These are phyloP conservation scores for Pangasianodon gigas DNA, from an alignment of 2,113 vertebrate genomes.

Conservation along the genomic window DNA sequence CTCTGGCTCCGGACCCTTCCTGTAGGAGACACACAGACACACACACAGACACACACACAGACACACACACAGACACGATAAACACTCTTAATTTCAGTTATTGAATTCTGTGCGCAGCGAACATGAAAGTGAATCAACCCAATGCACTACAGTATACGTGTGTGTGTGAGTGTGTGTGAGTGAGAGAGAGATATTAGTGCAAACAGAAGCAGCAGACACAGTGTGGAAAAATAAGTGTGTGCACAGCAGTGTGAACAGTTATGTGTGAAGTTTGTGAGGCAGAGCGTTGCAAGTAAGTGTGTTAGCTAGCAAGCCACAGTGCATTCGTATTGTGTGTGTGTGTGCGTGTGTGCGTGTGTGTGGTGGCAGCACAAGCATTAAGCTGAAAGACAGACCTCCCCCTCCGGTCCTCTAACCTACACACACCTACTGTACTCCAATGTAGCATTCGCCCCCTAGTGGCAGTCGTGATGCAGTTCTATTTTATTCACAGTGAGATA, in stretches of 20 bases:
- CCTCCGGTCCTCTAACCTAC: slow-evolving; percentile 24
- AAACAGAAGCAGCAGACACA: slow-evolving; percentile 30
- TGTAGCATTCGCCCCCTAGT: not conserved
- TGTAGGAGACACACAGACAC: slow-evolving; percentile 53
- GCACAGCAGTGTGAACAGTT: slow-evolving; percentile 12
- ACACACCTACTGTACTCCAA: not conserved
- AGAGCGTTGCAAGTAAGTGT: not conserved
- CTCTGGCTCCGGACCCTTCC: slow-evolving; percentile 89
- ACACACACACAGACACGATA: not conserved
- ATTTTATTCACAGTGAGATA: not conserved
- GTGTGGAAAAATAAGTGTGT: slow-evolving; percentile 6
- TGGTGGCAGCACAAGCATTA: slow-evolving; percentile 36
- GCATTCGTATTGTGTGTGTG: not conserved
- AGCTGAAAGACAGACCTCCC: slow-evolving; percentile 47
- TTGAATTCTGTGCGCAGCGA: not conserved
- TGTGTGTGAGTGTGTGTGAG: not conserved
- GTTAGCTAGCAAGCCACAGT: slow-evolving; percentile 17
- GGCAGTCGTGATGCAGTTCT: not conserved
- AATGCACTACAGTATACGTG: not conserved
- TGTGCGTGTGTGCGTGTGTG: slow-evolving; percentile 37
- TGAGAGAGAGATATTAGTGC: slow-evolving; percentile 15
- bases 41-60: slow-evolving; percentile 29
- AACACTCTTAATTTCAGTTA: not conserved
- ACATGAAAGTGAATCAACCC: not conserved
- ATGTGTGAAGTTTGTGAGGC: not conserved